These are phyloP conservation scores for Noctilio leporinus DNA, from an alignment of 2,113 vertebrate species.

Conservation along the genomic window DNA sequence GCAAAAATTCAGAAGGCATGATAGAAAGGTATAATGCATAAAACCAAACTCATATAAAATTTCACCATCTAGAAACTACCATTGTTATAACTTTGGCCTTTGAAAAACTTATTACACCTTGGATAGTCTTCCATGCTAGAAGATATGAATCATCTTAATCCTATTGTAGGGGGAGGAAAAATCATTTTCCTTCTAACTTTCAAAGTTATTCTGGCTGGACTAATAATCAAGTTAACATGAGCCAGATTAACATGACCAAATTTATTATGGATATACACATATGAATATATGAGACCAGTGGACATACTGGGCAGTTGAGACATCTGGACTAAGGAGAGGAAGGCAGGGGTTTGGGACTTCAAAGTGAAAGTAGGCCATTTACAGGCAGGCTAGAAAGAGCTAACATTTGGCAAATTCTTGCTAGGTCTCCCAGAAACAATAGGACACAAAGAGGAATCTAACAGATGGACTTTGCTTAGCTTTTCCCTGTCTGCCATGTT, in stretches of 20 bases:
- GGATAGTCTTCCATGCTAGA: neutral
- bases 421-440: neutral
- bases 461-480: neutral
- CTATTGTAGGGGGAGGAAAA: neutral
- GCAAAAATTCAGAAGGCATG: neutral
- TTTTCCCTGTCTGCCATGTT: neutral
- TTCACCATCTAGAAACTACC: neutral
- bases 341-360: neutral
- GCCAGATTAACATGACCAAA: neutral
- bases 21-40: neutral
- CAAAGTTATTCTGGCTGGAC: neutral
- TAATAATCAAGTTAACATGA: neutral
- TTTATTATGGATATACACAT: neutral
- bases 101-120: neutral
- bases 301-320: neutral
- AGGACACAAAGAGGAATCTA: neutral
- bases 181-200: neutral
- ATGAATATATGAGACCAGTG: neutral
- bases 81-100: neutral
- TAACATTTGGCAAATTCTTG: neutral
- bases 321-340: neutral
- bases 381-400: neutral
- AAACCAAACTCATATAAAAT: neutral
- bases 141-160: neutral
- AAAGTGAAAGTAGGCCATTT: neutral